Evolutionary conservation across 37 sponge, comb jelly and placozoan genomes (phyloP), one percentile per base, ranked within the genome.

Genomic region (Bolinopsis microptera): DNA sequence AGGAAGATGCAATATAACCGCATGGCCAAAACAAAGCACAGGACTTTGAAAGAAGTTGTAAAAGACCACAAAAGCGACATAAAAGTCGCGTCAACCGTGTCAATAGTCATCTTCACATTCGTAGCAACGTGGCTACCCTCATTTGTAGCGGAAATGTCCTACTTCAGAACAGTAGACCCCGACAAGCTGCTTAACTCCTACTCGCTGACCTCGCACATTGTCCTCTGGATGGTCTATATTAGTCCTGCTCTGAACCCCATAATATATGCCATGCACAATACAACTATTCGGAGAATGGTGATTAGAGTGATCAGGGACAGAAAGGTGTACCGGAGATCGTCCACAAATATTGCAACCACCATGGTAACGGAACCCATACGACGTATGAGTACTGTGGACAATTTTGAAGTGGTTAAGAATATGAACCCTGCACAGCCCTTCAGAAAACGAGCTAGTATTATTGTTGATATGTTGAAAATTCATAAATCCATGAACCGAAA

Each of bases 81-180:
- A 72, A 72, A 72, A 28, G 75, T 72, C 22, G 75, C 75, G 3
- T 72, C 75, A 24, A 72, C 75, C 13, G 75, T 72, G 5, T 72
- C 31, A 3, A 72, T 72, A 30, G 75, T 72, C n/a, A 72, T 72
- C 18, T 8, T 21, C 25, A 72, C 75, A 8, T 72, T 72, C 18
- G 31, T 72, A 28, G 75, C 31, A 8, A 23, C 75, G 25, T 72
- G 75, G 75, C 75, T 72, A 28, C 75, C 75, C 75, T 30, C 75
- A 72, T 72, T 72, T 72, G 18, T 72, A 72, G 75, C 75, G 13
- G 75, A 72, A 72, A 72, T 72, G 75, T 23, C 75, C 5, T 72
- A 72, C 75, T 72, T 72, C 25, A n/a, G 31, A 72, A 72, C 75
- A 8, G 75, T 28, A 24, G 25, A 28, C 2, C 27, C 31, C 5